Base-by-base conservation (phyloP, 2,888 invertebrate species). In the Stenodera caucasica region DNA sequence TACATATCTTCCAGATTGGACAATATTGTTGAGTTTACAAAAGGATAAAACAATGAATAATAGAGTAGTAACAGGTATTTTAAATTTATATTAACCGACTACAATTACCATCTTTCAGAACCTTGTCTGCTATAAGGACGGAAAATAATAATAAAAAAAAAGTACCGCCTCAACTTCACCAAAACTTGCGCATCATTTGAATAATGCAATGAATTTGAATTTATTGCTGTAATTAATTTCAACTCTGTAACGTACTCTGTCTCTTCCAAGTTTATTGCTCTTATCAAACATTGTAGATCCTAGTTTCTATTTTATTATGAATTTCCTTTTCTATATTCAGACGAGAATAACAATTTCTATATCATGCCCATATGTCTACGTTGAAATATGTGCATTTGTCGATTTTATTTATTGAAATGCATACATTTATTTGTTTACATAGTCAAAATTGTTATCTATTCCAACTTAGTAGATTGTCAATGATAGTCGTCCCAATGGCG, bases 181-280 rank as follows among this genome's bases (percentile, higher is more conserved):
- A 21, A 21, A 45, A 30, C 23, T 45, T 45, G 21, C 23, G 3
- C 23, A 45, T 45, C 23, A 45, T 45, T 45, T 23, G 23, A 45
- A 45, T 45, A 45, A 45, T 23, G 45, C 12, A 45, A 21, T 45
- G 23, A 11, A 45, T 37, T 37, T 37, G 12, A 45, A 45, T 45
- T 45, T 23, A 45, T 45, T 45, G 23, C 45, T 23, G 21, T 23
- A 45, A 45, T 45, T 45, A 45, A 45, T 45, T 45, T 45, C 45
- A 45, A 45, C 14, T 45, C 6, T 45, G 21, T 45, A 23, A 21
- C 45, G 12, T 23, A 23, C 11, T n/a, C 9, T 40, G 18, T 40
- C 40, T 40, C 40, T 15, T 8, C 1, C 11, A 18, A 18, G 45
- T 45, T 45, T 45, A 45, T 45, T 23, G 45, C 45, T 23, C 18